Evolutionary conservation across 2,113 vertebrate species (phyloP).

Genomic region (Tychaedon coryphoeus): DNA sequence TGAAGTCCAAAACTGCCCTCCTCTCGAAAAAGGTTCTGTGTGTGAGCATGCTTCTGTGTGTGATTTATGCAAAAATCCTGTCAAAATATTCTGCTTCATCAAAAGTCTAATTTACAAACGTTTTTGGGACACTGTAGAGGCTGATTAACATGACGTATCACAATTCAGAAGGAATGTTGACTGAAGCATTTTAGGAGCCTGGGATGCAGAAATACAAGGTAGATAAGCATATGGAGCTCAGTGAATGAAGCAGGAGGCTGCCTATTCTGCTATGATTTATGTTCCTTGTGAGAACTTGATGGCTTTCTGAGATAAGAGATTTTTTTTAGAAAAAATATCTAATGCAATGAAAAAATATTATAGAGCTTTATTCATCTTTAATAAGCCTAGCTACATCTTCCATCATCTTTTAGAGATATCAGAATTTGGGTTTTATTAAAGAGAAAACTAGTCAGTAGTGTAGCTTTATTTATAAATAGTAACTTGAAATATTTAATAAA

Average conservation of each 20-base stretch:
- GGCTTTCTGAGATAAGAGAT: conserved; percentile 28
- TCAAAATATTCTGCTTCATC: conserved; percentile 69
- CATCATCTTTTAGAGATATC: neutral
- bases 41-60: neutral
- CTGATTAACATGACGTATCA: conserved; percentile 55
- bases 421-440: neutral
- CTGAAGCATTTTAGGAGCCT: conserved; percentile 30
- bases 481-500: neutral
- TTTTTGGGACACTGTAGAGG: conserved; percentile 57
- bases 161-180: conserved; percentile 58
- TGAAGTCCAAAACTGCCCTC: conserved; percentile 37
- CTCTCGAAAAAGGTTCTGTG: neutral
- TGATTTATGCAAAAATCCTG: conserved; percentile 65
- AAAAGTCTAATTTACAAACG: conserved; percentile 68
- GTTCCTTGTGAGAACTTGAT: conserved; percentile 28
- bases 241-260: conserved; percentile 47
- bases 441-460: neutral
- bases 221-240: conserved; percentile 51
- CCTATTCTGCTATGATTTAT: conserved; percentile 41
- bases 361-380: neutral
- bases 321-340: conserved; percentile 12
- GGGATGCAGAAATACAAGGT: neutral
- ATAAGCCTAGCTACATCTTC: neutral
- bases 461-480: neutral
- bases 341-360: neutral